Evolutionary conservation across 1,140 invertebrate genomes (phyloP).

Genomic region (Lepidurus apus): DNA sequence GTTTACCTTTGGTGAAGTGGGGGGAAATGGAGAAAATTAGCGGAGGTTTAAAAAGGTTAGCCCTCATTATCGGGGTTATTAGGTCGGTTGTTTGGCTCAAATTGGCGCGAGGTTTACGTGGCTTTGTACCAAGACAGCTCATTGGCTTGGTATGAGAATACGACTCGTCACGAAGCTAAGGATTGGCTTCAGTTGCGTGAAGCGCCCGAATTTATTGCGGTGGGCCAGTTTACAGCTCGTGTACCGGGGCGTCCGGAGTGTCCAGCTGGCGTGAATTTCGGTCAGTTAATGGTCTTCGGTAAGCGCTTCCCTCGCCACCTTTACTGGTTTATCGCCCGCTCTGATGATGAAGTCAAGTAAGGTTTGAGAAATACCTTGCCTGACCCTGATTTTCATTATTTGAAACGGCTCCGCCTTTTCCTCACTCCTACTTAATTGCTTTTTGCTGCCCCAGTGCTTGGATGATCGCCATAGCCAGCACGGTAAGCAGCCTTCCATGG

Average conservation of each 20-base stretch:
- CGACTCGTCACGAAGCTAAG: slow-evolving; percentile 39
- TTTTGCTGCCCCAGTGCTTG: slow-evolving; percentile 51
- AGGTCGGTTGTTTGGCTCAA: slow-evolving; percentile 44
- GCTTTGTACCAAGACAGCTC: slow-evolving; percentile 44
- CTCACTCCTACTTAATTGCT: slow-evolving; percentile 40
- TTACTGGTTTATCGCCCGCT: slow-evolving; percentile 42
- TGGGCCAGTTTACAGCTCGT: slow-evolving; percentile 40
- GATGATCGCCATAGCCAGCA: slow-evolving; percentile 64
- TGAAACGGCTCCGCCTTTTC: not conserved
- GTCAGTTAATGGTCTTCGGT: slow-evolving; percentile 42
- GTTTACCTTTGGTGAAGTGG: too few relatives aligned
- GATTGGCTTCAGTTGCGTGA: slow-evolving; percentile 42
- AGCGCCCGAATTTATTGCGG: slow-evolving; percentile 45
- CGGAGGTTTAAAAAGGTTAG: not conserved
- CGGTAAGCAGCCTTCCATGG: slow-evolving; percentile 49
- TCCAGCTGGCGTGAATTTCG: slow-evolving; percentile 38
- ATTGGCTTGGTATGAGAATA: slow-evolving; percentile 43
- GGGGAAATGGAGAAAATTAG: not conserved
- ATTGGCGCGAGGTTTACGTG: slow-evolving; percentile 44
- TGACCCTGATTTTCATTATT: slow-evolving; percentile 14
- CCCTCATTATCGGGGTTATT: slow-evolving; percentile 27
- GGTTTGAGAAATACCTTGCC: slow-evolving; percentile 27
- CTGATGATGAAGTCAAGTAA: slow-evolving; percentile 40
- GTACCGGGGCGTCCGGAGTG: slow-evolving; percentile 42
- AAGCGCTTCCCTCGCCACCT: slow-evolving; percentile 39